Conservation (phyloP, 2,888 invertebrate species). For the Amiota minor region DNA sequence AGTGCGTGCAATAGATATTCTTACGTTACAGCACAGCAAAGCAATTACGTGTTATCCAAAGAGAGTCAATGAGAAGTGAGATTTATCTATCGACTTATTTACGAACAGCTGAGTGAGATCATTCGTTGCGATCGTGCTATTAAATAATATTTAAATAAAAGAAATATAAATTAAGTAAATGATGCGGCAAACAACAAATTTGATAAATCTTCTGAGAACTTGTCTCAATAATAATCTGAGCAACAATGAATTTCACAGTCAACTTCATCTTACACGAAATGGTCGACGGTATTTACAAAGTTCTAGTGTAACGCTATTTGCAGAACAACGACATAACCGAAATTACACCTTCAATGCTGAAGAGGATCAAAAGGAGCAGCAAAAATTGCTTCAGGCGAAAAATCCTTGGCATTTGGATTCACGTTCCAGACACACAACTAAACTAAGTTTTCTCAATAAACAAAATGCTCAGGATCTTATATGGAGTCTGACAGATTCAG, state of each 20-base stretch:
- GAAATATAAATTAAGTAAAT: background rate
- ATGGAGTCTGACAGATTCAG: constrained; percentile 81
- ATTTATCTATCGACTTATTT: too few relatives aligned
- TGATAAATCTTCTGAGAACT: constrained; percentile 12
- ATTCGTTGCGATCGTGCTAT: background rate
- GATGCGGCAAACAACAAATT: background rate
- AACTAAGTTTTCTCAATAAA: constrained; percentile 72
- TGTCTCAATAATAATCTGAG: background rate
- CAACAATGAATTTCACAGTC: background rate
- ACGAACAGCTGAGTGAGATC: background rate
- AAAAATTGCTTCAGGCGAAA: too few relatives aligned
- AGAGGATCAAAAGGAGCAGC: background rate
- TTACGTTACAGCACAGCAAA: too few relatives aligned
- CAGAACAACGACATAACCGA: background rate
- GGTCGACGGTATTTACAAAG: background rate
- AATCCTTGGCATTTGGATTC: too few relatives aligned
- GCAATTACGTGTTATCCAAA: too few relatives aligned
- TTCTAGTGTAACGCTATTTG: background rate
- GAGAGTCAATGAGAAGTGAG: too few relatives aligned
- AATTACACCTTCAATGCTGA: background rate
- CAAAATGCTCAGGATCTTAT: constrained; percentile 84
- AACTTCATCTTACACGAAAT: background rate
- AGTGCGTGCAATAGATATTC: too few relatives aligned
- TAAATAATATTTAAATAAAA: background rate
- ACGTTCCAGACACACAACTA: too few relatives aligned